Percentiles rank a stretch among this genome's conserved stretches.
Evolutionary conservation across 2,113 vertebrate genomes (phyloP).

Genomic region (Menidia beryllina): DNA sequence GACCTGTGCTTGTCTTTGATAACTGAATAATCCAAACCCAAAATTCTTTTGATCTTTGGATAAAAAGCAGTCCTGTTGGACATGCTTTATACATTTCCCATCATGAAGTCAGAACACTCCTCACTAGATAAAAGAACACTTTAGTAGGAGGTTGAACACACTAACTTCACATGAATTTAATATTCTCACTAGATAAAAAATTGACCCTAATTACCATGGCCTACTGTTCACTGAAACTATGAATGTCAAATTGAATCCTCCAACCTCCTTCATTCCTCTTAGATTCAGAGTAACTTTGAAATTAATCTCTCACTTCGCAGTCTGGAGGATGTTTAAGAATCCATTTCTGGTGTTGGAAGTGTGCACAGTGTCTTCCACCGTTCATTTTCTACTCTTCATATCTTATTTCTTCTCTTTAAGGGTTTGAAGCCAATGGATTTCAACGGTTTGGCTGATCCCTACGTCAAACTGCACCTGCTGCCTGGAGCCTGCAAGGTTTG

Average conservation of each 20-base stretch:
- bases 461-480: conserved; percentile 89
- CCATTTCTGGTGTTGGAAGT: not conserved
- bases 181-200: not conserved
- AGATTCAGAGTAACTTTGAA: conserved; percentile 9
- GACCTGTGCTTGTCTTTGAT: no score
- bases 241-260: not conserved
- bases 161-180: not conserved
- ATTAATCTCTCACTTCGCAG: conserved; percentile 20
- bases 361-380: not conserved
- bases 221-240: not conserved
- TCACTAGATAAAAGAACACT: no score
- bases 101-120: not conserved
- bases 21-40: no score
- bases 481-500: conserved; percentile 90
- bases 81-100: not conserved
- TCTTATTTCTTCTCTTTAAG: conserved; percentile 57
- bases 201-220: not conserved
- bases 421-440: conserved; percentile 93
- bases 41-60: no score
- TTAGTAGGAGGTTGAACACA: no score
- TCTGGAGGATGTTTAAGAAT: not conserved
- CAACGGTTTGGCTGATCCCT: conserved; percentile 89
- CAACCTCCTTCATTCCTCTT: not conserved
- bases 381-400: not conserved
- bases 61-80: not conserved